Conservation (phyloP, 2,797 vertebrate genomes). For the Sebastes oblongus region DNA sequence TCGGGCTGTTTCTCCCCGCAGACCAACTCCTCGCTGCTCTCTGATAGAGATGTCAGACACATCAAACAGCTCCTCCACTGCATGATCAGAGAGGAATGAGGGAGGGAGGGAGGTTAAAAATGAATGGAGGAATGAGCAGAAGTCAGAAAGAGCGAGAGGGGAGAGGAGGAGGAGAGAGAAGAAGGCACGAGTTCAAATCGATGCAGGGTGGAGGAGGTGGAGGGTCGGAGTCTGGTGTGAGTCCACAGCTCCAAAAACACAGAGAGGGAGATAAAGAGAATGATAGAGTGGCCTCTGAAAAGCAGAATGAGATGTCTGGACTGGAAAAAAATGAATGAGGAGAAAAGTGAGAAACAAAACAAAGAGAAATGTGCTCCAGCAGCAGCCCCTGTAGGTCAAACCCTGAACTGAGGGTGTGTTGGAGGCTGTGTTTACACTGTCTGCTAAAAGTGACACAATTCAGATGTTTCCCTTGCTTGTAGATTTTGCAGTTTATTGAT, state of each 20-base stretch:
- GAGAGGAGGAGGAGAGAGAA: neutral
- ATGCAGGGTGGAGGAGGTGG: constrained; percentile 14
- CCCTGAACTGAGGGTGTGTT: neutral
- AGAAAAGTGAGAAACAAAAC: neutral
- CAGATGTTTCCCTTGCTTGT: neutral
- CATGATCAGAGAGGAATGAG: constrained; percentile 17
- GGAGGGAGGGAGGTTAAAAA: constrained; percentile 28
- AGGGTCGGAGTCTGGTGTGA: neutral
- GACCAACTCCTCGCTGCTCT: neutral
- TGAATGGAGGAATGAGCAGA: constrained; percentile 9
- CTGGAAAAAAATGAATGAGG: neutral
- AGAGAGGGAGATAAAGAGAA: constrained; percentile 20
- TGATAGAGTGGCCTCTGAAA: constrained; percentile 23
- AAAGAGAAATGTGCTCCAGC: constrained; percentile 3
- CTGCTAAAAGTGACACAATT: neutral
- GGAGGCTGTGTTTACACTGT: neutral
- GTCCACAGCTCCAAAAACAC: constrained; percentile 3
- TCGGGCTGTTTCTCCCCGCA: constrained; percentile 8
- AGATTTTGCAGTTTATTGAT: neutral
- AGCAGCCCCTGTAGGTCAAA: constrained; percentile 41
- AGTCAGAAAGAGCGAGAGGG: neutral
- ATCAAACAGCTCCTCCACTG: constrained; percentile 22
- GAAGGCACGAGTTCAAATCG: neutral
- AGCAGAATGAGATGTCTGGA: constrained; percentile 11
- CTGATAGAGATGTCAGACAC: constrained; percentile 48